Conservation (phyloP, 2,113 vertebrate genomes). For the Strigops habroptila region DNA sequence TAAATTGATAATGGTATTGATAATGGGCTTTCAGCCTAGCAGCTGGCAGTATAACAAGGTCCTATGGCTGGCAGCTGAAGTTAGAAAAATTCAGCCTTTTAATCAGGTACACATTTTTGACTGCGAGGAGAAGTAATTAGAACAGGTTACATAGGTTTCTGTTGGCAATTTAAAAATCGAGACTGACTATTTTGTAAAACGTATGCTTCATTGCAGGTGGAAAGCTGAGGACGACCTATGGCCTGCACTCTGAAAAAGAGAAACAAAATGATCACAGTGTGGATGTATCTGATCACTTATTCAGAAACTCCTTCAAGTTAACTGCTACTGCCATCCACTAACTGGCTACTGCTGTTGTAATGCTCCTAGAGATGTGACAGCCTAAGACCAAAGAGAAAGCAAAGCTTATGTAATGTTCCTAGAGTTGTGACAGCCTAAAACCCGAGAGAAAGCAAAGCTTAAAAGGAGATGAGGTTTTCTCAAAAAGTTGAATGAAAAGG, state of each 20-base stretch:
- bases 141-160: not conserved
- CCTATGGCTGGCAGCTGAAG: not conserved
- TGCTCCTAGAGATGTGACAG: not conserved
- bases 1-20: not conserved
- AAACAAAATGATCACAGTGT: not conserved
- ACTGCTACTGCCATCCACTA: not conserved
- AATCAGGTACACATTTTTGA: not conserved
- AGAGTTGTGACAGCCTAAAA: not conserved
- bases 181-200: not conserved
- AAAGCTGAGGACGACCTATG: not conserved
- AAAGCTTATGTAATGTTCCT: not conserved
- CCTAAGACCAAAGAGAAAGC: not conserved
- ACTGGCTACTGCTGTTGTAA: not conserved
- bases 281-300: not conserved
- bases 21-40: not conserved
- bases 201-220: not conserved
- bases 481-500: not conserved
- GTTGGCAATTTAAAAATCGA: not conserved
- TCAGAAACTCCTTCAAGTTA: not conserved
- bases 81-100: not conserved
- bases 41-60: not conserved
- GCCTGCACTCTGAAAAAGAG: not conserved
- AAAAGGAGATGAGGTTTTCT: not conserved
- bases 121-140: not conserved
- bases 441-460: not conserved